phyloP scores from a whole-genome alignment of 2,888 invertebrate genomes.

The Cyclophora punctaria region DNA sequence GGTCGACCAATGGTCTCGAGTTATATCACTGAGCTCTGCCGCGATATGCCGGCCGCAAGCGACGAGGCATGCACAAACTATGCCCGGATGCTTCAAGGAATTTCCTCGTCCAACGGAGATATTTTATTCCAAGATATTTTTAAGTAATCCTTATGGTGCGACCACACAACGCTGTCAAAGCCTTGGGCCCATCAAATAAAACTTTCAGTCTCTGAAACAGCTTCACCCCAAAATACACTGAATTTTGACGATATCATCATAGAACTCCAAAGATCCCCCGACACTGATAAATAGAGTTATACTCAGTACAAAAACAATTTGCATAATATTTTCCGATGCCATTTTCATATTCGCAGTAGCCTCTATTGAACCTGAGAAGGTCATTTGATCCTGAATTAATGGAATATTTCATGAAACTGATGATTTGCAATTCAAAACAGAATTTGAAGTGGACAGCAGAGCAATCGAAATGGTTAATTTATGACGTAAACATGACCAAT shows the following conservation, averaged over 20 bases:
- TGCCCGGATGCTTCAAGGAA: slow-evolving; percentile 36
- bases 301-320: too few species aligned
- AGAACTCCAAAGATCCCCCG: too few species aligned
- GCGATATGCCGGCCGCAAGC: slow-evolving; percentile 39
- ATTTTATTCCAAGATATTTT: slow-evolving; percentile 24
- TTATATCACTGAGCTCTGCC: slow-evolving; percentile 26
- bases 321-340: too few species aligned
- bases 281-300: too few species aligned
- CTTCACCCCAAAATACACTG: too few species aligned
- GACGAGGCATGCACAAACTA: slow-evolving; percentile 43
- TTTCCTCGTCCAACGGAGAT: slow-evolving; percentile 36
- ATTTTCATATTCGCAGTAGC: too few species aligned
- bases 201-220: too few species aligned
- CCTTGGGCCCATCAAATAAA: too few species aligned
- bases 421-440: slow-evolving; percentile 22
- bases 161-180: too few species aligned
- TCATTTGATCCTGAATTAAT: slow-evolving; percentile 22
- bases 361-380: slow-evolving; percentile 13
- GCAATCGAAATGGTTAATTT: slow-evolving; percentile 36
- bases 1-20: slow-evolving; percentile 7
- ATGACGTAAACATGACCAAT: slow-evolving; percentile 33
- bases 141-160: too few species aligned
- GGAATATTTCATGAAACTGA: slow-evolving; percentile 22
- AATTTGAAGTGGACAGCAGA: slow-evolving; percentile 24
- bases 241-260: too few species aligned